Evolutionary conservation across 2,113 vertebrate genomes (phyloP).

Genomic region (Rattus norvegicus): GRCr8 NC_086038.1:40567001-40567500

Average conservation of each 20-base stretch:
- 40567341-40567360: background rate
- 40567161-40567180: background rate
- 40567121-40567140: background rate
- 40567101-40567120: background rate
- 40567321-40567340: background rate
- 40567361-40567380: conserved; percentile 38
- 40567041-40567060: background rate
- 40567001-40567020: background rate
- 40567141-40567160: background rate
- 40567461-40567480: conserved; percentile 23
- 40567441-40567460: conserved; percentile 45
- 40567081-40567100: background rate
- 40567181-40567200: background rate
- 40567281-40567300: background rate
- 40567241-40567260: background rate
- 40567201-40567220: conserved; percentile 16
- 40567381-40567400: background rate
- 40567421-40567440: conserved; percentile 42
- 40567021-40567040: background rate
- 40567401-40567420: conserved; percentile 59
- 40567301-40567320: background rate
- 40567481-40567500: conserved; percentile 45
- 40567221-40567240: background rate
- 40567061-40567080: background rate
- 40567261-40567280: background rate